A percentile compares a stretch with the other conserved stretches of the same genome.
These are phyloP conservation scores for Mellivora capensis DNA, from an alignment of 2,113 vertebrate species.

Conservation along the genomic window DNA sequence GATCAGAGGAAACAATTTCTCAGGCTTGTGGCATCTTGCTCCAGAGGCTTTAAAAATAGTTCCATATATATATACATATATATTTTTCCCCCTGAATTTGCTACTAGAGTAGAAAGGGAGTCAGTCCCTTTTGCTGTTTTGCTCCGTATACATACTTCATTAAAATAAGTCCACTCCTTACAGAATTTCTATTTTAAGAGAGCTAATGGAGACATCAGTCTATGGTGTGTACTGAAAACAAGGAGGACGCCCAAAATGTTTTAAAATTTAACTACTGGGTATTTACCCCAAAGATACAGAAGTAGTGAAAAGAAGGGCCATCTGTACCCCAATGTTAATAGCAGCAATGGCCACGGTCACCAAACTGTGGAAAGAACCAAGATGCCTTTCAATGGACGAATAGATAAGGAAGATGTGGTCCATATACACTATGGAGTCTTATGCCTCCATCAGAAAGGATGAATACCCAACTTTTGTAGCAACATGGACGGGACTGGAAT, in stretches of 20 bases:
- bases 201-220: background rate
- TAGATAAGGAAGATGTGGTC: no score
- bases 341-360: no score
- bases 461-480: no score
- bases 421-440: no score
- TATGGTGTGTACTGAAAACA: background rate
- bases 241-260: background rate
- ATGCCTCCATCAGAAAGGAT: no score
- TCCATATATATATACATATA: background rate
- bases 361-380: no score
- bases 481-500: no score
- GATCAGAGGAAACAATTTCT: conserved; percentile 58
- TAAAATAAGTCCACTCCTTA: background rate
- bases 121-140: background rate
- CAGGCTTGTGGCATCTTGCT: conserved; percentile 17
- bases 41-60: conserved; percentile 43
- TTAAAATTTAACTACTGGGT: background rate
- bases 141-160: background rate
- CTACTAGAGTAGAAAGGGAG: background rate
- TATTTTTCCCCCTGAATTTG: background rate
- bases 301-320: no score
- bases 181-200: background rate
- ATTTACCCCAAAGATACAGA: no score
- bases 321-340: no score
- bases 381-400: no score